phyloP scores from a whole-genome alignment of 2,113 vertebrate species.

The Channa argus region DNA sequence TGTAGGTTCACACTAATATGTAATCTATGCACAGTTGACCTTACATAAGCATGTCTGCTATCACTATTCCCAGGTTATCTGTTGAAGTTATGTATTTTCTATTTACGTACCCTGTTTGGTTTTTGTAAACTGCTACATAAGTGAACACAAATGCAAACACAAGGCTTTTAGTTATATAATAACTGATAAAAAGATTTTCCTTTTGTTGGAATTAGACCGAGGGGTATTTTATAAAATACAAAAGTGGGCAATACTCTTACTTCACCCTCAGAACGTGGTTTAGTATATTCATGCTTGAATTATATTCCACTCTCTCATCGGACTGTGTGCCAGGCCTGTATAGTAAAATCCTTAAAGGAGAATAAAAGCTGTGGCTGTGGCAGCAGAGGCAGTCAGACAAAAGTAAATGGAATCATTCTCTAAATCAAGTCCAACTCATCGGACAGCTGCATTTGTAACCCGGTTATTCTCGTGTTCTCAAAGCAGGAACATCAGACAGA shows the following conservation, averaged over 20 bases:
- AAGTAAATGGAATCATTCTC: conserved; percentile 69
- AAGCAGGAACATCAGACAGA: conserved; percentile 20
- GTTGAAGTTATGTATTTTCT: no score
- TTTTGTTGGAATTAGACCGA: no score
- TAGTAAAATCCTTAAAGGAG: conserved; percentile 47
- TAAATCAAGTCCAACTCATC: conserved; percentile 63
- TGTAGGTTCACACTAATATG: no score
- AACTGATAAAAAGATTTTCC: no score
- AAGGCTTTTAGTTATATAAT: no score
- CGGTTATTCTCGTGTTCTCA: conserved; percentile 73
- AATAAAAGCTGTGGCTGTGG: conserved; percentile 63
- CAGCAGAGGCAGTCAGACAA: conserved; percentile 52
- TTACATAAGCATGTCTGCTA: no score
- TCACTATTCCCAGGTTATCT: no score
- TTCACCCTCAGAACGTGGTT: conserved; percentile 24
- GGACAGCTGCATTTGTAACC: conserved; percentile 64
- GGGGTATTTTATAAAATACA: no score
- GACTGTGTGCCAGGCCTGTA: conserved; percentile 54
- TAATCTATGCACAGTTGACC: no score
- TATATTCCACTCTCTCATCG: conserved; percentile 51
- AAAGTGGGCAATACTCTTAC: not conserved
- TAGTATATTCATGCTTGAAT: conserved; percentile 11
- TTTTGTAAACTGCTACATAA: no score
- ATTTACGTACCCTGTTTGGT: no score
- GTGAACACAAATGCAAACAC: no score